Base-by-base conservation (phyloP, 2,113 vertebrate genomes). In the Axis porcinus region DNA sequence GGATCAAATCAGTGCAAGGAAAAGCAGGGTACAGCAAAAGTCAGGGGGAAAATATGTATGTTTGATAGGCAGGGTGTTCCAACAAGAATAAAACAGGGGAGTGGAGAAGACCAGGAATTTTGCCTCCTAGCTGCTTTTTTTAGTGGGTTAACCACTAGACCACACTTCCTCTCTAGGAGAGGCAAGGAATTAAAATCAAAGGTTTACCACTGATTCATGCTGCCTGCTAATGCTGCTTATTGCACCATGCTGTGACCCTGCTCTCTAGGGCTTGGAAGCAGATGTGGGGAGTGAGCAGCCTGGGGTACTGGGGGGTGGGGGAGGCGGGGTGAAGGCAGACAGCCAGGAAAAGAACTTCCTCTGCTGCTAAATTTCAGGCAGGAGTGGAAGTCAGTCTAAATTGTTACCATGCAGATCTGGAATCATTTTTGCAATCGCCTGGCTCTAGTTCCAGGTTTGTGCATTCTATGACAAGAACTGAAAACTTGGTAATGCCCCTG, bases 141-240 rank as follows among this genome's bases (percentile, higher is more conserved):
- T 57, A 84, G 84, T 97, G 94, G 94, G 86, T 97, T 95, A 98
- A 94, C 97, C 96, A 95, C 97, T 93, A 96, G 93, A 97, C 98
- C 97, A 95, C 97, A 98, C 98, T 98, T 98, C 97, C 97, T 97
- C 90, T 95, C 89, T 64, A 95, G 79, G 36, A 94, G 95, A 96
- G 43, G 95, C 93, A 96, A 97, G 91, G 91, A 74, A 94, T 97
- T 97, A 96, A 98, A 98, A 98, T 97, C 82, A 97, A 96, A 96
- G 8, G 2, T 97, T 97, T 92, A 60, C 94, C 98, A 96, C 60
- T 96, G 97, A 97, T 94, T 97, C 91, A 85, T 78, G 85, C 85
- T 91, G 93, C 97, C 97, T 84, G 92, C 64, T 94, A 98, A 96
- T 85, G 91, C 67, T 74, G 47, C 70, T 84, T 96, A 84, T 97